A percentile compares a stretch with the other conserved stretches of the same genome.
These are phyloP conservation scores for Drosophila yooni DNA, from an alignment of 2,888 invertebrate species.

Conservation along the genomic window DNA sequence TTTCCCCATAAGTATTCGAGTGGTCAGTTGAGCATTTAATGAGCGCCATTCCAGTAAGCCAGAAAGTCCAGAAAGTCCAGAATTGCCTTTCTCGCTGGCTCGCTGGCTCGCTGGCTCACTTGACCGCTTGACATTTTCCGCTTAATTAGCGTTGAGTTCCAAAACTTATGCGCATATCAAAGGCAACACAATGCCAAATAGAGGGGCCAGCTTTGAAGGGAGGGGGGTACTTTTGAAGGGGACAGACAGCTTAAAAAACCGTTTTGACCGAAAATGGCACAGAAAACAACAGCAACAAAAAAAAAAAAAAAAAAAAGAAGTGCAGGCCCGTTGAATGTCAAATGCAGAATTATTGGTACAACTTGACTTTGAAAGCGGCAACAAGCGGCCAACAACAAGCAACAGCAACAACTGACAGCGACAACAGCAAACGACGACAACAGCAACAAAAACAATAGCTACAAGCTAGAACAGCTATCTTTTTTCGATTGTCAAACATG, in stretches of 20 bases:
- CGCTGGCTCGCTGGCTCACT: conserved; percentile 11
- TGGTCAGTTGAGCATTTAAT: conserved; percentile 45
- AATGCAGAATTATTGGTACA: conserved; percentile 79
- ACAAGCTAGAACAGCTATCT: conserved; percentile 5
- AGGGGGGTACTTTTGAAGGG: background rate
- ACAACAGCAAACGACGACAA: conserved; percentile 58
- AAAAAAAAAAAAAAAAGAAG: conserved; percentile 36
- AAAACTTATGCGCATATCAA: conserved; percentile 43
- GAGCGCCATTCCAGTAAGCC: conserved; percentile 31
- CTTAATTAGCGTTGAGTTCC: conserved; percentile 62
- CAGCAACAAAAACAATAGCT: conserved; percentile 42
- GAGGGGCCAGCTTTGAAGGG: background rate
- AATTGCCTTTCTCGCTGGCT: conserved; percentile 34
- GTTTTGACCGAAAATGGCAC: conserved; percentile 61
- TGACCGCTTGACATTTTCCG: conserved; percentile 45
- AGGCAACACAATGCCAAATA: conserved; percentile 44
- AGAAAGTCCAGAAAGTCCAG: conserved; percentile 15
- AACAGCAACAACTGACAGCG: conserved; percentile 47
- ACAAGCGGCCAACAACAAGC: conserved; percentile 64
- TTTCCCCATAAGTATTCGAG: conserved; percentile 17
- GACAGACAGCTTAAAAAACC: conserved; percentile 50
- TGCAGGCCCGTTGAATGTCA: conserved; percentile 69
- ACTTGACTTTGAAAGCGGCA: conserved; percentile 63
- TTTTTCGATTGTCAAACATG: conserved; percentile 20
- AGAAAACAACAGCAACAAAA: conserved; percentile 32